Evolutionary conservation across 1,140 invertebrate species (phyloP).

Genomic region (Medauroidea extradentata): DNA sequence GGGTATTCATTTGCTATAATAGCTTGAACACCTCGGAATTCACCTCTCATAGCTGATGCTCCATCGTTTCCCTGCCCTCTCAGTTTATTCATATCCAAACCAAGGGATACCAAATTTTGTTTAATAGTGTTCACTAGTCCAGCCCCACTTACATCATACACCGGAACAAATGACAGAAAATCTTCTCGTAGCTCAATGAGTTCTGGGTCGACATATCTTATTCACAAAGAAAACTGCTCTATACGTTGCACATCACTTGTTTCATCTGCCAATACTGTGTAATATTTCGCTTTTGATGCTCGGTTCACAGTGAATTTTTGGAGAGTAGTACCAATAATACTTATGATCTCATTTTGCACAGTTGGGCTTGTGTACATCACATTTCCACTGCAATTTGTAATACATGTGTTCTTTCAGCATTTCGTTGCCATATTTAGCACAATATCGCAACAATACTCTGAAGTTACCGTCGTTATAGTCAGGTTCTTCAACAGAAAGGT

Average conservation of each 20-base stretch:
- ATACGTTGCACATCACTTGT: background rate
- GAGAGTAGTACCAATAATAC: too few species aligned
- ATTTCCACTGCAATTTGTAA: too few species aligned
- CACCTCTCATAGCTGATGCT: background rate
- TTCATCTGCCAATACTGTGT: too few species aligned
- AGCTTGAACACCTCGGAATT: background rate
- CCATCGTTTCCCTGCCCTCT: background rate
- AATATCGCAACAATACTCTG: too few species aligned
- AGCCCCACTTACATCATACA: constrained; percentile 1
- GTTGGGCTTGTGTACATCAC: too few species aligned
- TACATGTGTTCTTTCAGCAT: too few species aligned
- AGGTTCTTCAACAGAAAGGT: too few species aligned
- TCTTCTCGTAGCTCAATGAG: background rate
- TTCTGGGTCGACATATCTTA: background rate
- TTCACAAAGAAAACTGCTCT: background rate
- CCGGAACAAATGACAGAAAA: background rate
- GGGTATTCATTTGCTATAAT: background rate
- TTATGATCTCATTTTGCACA: too few species aligned
- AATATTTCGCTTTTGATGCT: too few species aligned
- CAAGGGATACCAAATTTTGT: background rate
- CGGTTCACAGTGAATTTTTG: too few species aligned
- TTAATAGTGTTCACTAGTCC: background rate
- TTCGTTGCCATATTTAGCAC: too few species aligned
- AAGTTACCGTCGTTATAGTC: too few species aligned
- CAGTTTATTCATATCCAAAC: background rate